Evolutionary conservation across 2,888 invertebrate species (phyloP).

Genomic region (Sphinx pinastri): DNA sequence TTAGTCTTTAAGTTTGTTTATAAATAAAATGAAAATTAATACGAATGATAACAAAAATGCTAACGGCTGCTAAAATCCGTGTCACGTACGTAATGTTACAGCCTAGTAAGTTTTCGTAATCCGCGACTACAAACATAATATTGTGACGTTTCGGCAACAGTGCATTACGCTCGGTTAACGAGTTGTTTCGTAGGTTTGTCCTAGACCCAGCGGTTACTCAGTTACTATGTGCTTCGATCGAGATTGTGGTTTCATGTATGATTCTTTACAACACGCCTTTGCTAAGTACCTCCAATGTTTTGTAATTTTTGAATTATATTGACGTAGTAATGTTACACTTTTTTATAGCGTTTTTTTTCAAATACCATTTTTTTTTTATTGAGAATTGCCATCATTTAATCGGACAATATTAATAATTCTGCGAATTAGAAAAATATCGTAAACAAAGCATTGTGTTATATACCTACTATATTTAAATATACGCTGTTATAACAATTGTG

Average conservation of each 20-base stretch:
- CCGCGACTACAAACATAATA: conserved; percentile 41
- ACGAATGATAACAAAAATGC: conserved; percentile 14
- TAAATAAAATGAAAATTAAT: conserved; percentile 11
- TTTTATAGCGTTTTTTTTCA: neutral
- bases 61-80: neutral
- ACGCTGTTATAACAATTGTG: no score
- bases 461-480: no score
- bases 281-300: neutral
- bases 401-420: no score
- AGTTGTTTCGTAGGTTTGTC: conserved; percentile 49
- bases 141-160: conserved; percentile 47
- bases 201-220: conserved; percentile 50
- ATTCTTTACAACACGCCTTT: neutral
- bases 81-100: conserved; percentile 43
- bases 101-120: conserved; percentile 57
- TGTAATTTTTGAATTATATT: neutral
- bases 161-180: conserved; percentile 48
- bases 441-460: no score
- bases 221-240: conserved; percentile 42
- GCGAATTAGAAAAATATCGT: no score
- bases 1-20: neutral
- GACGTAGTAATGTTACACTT: neutral
- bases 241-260: conserved; percentile 11
- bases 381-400: no score
- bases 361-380: neutral